These are phyloP conservation scores for Rhegmatorhina hoffmannsi DNA, from an alignment of 2,113 vertebrate genomes.

Conservation along the genomic window DNA sequence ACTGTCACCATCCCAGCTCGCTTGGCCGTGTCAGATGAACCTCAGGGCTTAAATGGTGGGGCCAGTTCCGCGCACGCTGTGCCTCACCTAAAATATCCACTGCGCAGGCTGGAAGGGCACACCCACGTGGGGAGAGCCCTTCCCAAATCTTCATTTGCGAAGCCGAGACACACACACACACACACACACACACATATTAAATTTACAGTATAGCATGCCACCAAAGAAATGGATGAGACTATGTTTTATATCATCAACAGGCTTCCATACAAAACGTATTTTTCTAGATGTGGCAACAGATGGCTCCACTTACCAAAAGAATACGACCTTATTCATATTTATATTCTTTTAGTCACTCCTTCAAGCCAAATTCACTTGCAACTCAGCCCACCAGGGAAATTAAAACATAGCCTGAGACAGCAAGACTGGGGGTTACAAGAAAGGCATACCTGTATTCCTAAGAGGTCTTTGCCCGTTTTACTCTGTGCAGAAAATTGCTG, in stretches of 20 bases:
- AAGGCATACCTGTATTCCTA: not conserved
- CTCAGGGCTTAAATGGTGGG: too few species aligned
- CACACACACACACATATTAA: not conserved
- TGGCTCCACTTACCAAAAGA: slow-evolving; percentile 54
- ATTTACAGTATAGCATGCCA: not conserved
- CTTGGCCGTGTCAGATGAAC: too few species aligned
- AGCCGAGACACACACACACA: too few species aligned
- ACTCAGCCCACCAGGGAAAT: slow-evolving; percentile 19
- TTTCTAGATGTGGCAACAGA: slow-evolving; percentile 44
- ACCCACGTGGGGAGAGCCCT: too few species aligned
- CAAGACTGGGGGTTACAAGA: slow-evolving; percentile 1
- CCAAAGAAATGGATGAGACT: not conserved
- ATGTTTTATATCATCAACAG: not conserved
- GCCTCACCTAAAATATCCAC: too few species aligned
- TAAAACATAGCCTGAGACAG: slow-evolving; percentile 39
- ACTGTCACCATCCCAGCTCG: too few species aligned
- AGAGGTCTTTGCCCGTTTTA: not conserved
- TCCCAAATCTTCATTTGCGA: too few species aligned
- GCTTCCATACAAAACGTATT: not conserved
- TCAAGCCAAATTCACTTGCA: slow-evolving; percentile 43
- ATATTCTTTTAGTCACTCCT: slow-evolving; percentile 30
- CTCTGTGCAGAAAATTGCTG: not conserved
- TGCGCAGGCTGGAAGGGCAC: too few species aligned
- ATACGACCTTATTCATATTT: slow-evolving; percentile 4
- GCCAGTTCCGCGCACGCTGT: too few species aligned